Evolutionary conservation across 2,888 invertebrate species (phyloP).

Genomic region (Cataglyphis albicans): DNA sequence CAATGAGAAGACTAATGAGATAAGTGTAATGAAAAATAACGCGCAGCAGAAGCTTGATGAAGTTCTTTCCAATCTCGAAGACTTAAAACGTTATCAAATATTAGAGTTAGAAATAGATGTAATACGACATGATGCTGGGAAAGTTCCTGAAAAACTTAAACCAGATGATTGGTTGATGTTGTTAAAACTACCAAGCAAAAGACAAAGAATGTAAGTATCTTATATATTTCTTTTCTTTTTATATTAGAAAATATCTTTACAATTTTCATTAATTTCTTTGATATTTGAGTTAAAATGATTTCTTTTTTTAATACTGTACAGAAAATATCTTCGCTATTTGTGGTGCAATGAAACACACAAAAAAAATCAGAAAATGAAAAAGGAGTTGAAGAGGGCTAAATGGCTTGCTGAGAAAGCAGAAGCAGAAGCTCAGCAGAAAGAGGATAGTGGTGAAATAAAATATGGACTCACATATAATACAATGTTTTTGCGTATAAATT

Average conservation of each 20-base stretch:
- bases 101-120: slow-evolving; percentile 92
- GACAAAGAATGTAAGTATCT: slow-evolving; percentile 86
- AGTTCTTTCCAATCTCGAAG: slow-evolving; percentile 85
- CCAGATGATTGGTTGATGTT: slow-evolving; percentile 81
- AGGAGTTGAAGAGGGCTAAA: slow-evolving; percentile 69
- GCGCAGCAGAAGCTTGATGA: slow-evolving; percentile 22
- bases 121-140: slow-evolving; percentile 90
- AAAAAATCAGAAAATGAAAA: slow-evolving; percentile 85
- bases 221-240: background rate
- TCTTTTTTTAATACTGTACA: slow-evolving; percentile 42
- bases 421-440: background rate
- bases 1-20: background rate
- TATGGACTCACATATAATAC: slow-evolving; percentile 85
- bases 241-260: background rate
- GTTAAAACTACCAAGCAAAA: slow-evolving; percentile 78
- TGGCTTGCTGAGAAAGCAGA: slow-evolving; percentile 62
- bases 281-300: background rate
- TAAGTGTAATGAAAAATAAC: background rate
- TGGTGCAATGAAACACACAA: slow-evolving; percentile 87
- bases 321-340: slow-evolving; percentile 89
- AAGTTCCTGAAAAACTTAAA: slow-evolving; percentile 88
- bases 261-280: background rate
- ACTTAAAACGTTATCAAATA: slow-evolving; percentile 89
- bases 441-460: slow-evolving; percentile 53
- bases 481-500: slow-evolving; percentile 90